Evolutionary conservation across 2,797 vertebrate genomes (phyloP), one percentile per base, ranked within the genome.

Genomic region (Sebastes flavidus): DNA sequence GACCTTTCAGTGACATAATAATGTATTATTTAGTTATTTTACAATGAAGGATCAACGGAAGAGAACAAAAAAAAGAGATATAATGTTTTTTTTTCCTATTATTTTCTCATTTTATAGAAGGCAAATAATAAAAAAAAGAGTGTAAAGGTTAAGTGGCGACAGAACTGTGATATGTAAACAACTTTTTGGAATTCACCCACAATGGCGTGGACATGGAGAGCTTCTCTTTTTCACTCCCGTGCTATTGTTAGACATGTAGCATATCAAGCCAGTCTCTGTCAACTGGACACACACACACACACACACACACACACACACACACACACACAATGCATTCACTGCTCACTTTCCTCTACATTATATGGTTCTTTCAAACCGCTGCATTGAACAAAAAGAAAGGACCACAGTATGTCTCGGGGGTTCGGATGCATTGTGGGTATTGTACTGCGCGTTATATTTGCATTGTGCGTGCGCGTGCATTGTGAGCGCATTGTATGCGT

Each of bases 171-270:
- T 16, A 25, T 25, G 12, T 16, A 24, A 63, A 54, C 30, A 24
- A 24, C 12, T 18, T 20, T 60, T 72, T 60, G 11, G 7, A 58
- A 56, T 56, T 10, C 11, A 6, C 7, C 30, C 12, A 34, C 30
- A 38, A 7, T 22, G 8, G 5, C 0, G 8, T 36, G 16, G 32
- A 46, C 16, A 8, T 54, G 58, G 24, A 38, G 25, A 32, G 30
- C 75, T 61, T 70, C 22, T 76, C 80, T 75, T 78, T 69, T 77
- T 75, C 25, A 71, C 72, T 74, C 80, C 58, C 72, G 60, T 20
- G 25, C 72, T 60, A 85, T 88, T 91, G 79, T 89, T 85, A 81
- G 63, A 72, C 16, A 77, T 29, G 36, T 65, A 86, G 79, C 78
- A 77, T 36, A 75, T 29, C 69, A 68, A 29, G 24, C 63, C 65